Percentiles rank a stretch among this genome's conserved stretches.
phyloP scores from a whole-genome alignment of 2,797 vertebrate species.

The Sus cebifrons region DNA sequence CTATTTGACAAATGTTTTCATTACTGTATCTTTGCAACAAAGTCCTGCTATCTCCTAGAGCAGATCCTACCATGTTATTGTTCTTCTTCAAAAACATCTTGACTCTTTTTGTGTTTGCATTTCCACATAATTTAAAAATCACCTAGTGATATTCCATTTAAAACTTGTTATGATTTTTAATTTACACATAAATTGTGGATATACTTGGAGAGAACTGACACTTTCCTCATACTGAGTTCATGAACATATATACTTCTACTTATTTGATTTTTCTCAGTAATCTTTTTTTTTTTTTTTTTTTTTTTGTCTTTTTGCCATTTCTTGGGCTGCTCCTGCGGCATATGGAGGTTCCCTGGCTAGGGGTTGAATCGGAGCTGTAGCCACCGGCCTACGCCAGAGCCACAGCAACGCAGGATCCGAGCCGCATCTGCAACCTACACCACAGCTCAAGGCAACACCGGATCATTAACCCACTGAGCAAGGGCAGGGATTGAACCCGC shows the following conservation, averaged over 20 bases:
- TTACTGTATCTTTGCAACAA: not conserved
- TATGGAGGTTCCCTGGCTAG: too few relatives aligned
- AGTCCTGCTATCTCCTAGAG: not conserved
- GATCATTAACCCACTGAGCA: too few relatives aligned
- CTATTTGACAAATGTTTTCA: not conserved
- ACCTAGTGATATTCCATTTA: not conserved
- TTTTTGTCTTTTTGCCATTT: too few relatives aligned
- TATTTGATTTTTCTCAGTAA: constrained; percentile 27
- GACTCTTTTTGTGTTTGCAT: constrained; percentile 14
- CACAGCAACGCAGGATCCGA: too few relatives aligned
- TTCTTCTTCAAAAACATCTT: not conserved
- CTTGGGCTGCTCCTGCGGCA: too few relatives aligned
- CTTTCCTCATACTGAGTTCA: not conserved
- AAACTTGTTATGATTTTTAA: constrained; percentile 4
- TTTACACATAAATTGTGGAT: not conserved
- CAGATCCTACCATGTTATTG: not conserved
- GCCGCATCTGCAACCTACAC: too few relatives aligned
- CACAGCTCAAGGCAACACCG: too few relatives aligned
- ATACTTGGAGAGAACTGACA: not conserved
- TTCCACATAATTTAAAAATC: not conserved
- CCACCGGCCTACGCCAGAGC: too few relatives aligned
- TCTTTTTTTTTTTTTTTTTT: too few relatives aligned
- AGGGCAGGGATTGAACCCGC: too few relatives aligned
- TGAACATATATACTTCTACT: not conserved
- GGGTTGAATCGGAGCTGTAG: too few relatives aligned